Evolutionary conservation across 2,888 invertebrate species (phyloP).

Genomic region (Caenorhabditis japonica): DNA sequence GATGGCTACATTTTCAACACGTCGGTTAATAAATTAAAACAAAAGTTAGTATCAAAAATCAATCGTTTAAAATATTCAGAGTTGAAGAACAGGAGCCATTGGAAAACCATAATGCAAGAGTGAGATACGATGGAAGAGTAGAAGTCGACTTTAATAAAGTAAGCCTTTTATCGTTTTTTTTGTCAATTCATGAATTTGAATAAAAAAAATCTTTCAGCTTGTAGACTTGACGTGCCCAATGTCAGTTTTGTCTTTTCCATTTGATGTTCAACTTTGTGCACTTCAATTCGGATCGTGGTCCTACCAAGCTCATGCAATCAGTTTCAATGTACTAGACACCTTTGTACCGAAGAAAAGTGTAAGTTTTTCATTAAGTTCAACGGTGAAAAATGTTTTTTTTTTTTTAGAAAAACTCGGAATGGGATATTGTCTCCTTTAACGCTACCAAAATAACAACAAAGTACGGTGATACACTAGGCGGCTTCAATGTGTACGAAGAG

Average conservation of each 20-base stretch:
- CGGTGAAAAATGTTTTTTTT: not conserved
- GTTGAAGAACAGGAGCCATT: slow-evolving; percentile 67
- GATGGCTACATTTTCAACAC: slow-evolving; percentile 71
- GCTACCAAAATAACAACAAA: slow-evolving; percentile 61
- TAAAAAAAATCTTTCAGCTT: too few relatives aligned
- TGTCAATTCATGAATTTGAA: too few relatives aligned
- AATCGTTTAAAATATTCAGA: slow-evolving; percentile 32
- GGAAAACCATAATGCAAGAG: slow-evolving; percentile 63
- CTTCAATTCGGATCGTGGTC: slow-evolving; percentile 69
- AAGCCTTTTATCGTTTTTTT: not conserved
- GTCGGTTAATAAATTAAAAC: slow-evolving; percentile 49
- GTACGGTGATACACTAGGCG: slow-evolving; percentile 62
- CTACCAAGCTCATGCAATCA: slow-evolving; percentile 63
- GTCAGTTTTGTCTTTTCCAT: slow-evolving; percentile 65
- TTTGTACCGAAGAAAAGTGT: slow-evolving; percentile 58
- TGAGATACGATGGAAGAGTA: slow-evolving; percentile 60
- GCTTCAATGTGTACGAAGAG: slow-evolving; percentile 66
- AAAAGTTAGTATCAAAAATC: not conserved
- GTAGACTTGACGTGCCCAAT: slow-evolving; percentile 65
- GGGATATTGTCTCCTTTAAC: slow-evolving; percentile 66
- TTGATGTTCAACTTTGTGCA: slow-evolving; percentile 64
- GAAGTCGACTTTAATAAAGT: slow-evolving; percentile 69
- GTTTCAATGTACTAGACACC: slow-evolving; percentile 54
- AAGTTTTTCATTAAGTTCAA: too few relatives aligned
- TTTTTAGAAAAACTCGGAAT: slow-evolving; percentile 64